phyloP scores from a whole-genome alignment of 37 sponge, comb jelly and placozoan genomes.

The Geodia barretti region DNA sequence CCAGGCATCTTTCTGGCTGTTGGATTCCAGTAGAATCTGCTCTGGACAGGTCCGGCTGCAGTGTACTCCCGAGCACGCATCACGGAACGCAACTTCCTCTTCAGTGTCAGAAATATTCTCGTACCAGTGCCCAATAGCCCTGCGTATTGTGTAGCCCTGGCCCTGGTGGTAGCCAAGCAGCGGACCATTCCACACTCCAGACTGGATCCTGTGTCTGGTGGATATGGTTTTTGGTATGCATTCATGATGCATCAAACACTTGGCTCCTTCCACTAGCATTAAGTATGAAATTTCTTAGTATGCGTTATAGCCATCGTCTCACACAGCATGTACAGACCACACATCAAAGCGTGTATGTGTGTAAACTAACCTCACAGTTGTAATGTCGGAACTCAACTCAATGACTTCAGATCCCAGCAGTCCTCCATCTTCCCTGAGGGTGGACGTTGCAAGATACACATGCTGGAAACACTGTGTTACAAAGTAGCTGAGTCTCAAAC shows the following conservation, averaged over 20 bases:
- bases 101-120: not conserved
- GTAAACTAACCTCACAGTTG: not conserved
- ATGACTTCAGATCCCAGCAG: not conserved
- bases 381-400: not conserved
- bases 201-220: not conserved
- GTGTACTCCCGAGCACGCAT: not conserved
- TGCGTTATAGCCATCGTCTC: no score
- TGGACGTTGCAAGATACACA: conserved; percentile 82
- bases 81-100: not conserved
- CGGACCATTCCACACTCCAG: not conserved
- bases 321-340: no score
- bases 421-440: conserved; percentile 30
- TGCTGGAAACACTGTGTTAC: conserved; percentile 80
- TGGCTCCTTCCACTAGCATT: no score
- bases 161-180: not conserved
- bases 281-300: no score
- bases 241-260: no score
- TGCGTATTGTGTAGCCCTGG: not conserved
- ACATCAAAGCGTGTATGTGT: not conserved
- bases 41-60: not conserved
- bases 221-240: not conserved
- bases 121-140: not conserved
- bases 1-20: not conserved
- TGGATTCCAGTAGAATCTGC: not conserved
- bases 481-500: conserved; percentile 35